Evolutionary conservation across 2,888 invertebrate species (phyloP).

Genomic region (Panzeria rudis): DNA sequence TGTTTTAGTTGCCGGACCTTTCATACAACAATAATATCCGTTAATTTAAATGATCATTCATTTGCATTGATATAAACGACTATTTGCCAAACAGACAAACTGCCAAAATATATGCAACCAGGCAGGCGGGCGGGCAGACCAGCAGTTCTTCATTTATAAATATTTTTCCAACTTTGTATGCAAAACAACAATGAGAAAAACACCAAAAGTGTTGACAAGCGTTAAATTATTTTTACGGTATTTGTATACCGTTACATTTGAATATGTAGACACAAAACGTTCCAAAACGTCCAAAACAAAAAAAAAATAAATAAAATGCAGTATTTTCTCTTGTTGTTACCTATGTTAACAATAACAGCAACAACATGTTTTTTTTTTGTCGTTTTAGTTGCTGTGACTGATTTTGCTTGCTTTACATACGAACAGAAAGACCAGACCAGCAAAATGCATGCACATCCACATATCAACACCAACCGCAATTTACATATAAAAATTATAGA

Average conservation of each 20-base stretch:
- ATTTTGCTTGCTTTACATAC: slow-evolving; percentile 26
- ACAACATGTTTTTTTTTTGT: slow-evolving; percentile 37
- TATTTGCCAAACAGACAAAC: slow-evolving; percentile 34
- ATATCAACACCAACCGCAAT: slow-evolving; percentile 42
- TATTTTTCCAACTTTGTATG: slow-evolving; percentile 13
- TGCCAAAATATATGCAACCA: neutral
- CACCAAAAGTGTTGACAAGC: slow-evolving; percentile 68
- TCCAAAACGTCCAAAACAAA: slow-evolving; percentile 8
- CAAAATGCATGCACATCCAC: neutral
- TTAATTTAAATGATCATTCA: slow-evolving; percentile 56
- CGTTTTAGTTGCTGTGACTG: slow-evolving; percentile 15
- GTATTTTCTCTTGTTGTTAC: slow-evolving; percentile 44
- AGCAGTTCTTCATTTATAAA: slow-evolving; percentile 18
- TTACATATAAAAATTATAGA: slow-evolving; percentile 49
- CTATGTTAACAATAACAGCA: slow-evolving; percentile 57
- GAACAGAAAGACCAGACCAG: slow-evolving; percentile 27
- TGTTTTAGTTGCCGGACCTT: slow-evolving; percentile 37
- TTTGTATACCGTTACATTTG: slow-evolving; percentile 58
- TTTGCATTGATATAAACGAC: slow-evolving; percentile 27
- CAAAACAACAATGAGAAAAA: slow-evolving; percentile 44
- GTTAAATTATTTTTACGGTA: slow-evolving; percentile 66
- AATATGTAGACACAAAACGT: slow-evolving; percentile 11
- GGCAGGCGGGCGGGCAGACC: neutral
- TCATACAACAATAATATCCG: slow-evolving; percentile 54
- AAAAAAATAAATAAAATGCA: neutral